These are phyloP conservation scores for Drosophila lowei DNA, from an alignment of 1,140 invertebrate species.

Conservation along the genomic window DNA sequence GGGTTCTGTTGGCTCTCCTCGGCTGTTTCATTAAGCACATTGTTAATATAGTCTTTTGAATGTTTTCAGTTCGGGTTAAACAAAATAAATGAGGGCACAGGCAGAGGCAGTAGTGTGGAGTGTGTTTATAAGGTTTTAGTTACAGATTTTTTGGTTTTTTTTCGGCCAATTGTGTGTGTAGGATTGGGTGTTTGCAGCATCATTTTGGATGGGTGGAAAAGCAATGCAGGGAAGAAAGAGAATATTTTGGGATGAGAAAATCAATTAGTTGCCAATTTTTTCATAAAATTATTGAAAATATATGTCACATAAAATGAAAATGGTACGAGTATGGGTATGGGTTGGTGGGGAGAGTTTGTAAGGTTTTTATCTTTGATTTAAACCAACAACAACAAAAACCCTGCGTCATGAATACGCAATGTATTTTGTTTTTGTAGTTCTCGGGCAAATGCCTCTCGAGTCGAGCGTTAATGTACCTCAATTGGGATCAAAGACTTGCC, in stretches of 20 bases:
- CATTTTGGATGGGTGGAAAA: constrained; percentile 29
- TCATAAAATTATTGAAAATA: constrained; percentile 2
- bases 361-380: not conserved
- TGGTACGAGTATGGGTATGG: not conserved
- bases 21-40: constrained; percentile 89
- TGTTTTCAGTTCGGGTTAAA: constrained; percentile 15
- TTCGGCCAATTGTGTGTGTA: constrained; percentile 30
- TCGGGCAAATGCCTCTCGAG: no score
- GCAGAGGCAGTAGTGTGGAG: constrained; percentile 5
- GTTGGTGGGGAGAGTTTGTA: not conserved
- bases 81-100: constrained; percentile 22
- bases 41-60: constrained; percentile 90
- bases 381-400: no score
- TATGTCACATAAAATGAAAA: constrained; percentile 2
- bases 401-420: no score
- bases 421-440: no score
- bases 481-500: not conserved
- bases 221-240: constrained; percentile 53
- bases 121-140: constrained; percentile 17
- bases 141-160: constrained; percentile 26
- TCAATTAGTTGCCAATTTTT: constrained; percentile 65
- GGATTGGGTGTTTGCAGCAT: constrained; percentile 21
- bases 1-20: constrained; percentile 84
- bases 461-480: no score
- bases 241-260: constrained; percentile 36